A percentile compares a stretch with the other conserved stretches of the same genome.
These are phyloP conservation scores for Urocolius indicus DNA, from an alignment of 2,113 vertebrate genomes.

Conservation along the genomic window DNA sequence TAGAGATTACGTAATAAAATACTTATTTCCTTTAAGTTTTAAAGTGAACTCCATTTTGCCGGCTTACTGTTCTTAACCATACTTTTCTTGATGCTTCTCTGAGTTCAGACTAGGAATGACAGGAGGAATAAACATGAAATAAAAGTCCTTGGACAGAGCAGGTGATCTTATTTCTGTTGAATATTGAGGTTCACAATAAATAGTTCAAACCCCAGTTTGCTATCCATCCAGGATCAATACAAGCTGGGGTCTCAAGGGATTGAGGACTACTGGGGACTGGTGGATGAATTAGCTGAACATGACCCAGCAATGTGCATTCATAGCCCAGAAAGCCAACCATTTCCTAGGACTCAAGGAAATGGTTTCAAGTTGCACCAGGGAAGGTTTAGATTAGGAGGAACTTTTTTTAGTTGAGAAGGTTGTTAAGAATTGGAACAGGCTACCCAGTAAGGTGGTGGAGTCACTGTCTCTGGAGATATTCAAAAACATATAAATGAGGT, in stretches of 20 bases:
- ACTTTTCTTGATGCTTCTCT: background rate
- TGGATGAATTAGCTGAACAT: background rate
- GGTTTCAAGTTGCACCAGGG: too few species aligned
- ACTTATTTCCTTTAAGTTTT: background rate
- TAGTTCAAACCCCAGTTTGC: background rate
- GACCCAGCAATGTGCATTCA: fast-evolving
- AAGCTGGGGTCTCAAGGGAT: background rate
- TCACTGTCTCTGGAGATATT: too few species aligned
- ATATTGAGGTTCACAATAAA: background rate
- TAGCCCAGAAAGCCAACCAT: background rate
- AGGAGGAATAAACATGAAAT: background rate
- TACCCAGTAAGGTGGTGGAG: too few species aligned
- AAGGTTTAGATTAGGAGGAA: background rate
- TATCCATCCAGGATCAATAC: fast-evolving
- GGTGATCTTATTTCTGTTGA: background rate
- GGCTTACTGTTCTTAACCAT: background rate
- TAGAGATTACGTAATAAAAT: background rate
- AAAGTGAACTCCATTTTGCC: background rate
- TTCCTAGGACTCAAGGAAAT: background rate
- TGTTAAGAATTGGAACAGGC: too few species aligned
- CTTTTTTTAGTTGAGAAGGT: too few species aligned
- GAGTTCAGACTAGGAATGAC: background rate
- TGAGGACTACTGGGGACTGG: background rate
- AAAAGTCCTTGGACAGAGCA: background rate
- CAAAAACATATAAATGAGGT: too few species aligned